Percentiles rank a stretch among this genome's conserved stretches.
Evolutionary conservation across 2,888 invertebrate genomes (phyloP).

Genomic region (Sphaerophoria rueppellii): DNA sequence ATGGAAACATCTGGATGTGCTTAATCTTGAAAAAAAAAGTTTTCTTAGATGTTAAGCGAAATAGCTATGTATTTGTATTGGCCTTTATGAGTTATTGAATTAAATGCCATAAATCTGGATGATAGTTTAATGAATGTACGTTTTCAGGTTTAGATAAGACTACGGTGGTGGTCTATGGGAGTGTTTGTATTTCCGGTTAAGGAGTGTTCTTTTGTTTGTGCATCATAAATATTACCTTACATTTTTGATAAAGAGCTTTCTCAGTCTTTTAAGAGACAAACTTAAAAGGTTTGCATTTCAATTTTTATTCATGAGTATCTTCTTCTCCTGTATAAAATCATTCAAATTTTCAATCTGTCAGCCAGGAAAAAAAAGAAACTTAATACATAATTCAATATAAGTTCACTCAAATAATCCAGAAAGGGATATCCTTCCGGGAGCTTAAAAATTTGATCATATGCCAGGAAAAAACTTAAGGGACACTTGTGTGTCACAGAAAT

Average conservation of each 20-base stretch:
- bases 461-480: slow-evolving; percentile 4
- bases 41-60: slow-evolving; percentile 12
- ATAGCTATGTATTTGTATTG: no score
- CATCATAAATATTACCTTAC: not conserved
- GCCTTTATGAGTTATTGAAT: slow-evolving; percentile 44
- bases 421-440: slow-evolving; percentile 40
- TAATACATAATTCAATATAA: slow-evolving; percentile 53
- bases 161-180: slow-evolving; percentile 6
- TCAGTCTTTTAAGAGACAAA: no score
- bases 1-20: slow-evolving; percentile 39
- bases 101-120: slow-evolving; percentile 58
- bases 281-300: no score
- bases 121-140: slow-evolving; percentile 55
- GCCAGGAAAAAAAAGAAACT: slow-evolving; percentile 16
- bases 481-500: not conserved
- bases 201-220: not conserved
- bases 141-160: slow-evolving; percentile 13
- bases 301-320: slow-evolving; percentile 8
- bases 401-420: slow-evolving; percentile 32
- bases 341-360: slow-evolving; percentile 54
- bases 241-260: no score
- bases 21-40: slow-evolving; percentile 11
- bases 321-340: slow-evolving; percentile 20
- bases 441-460: slow-evolving; percentile 18
- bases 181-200: not conserved